A percentile compares a stretch with the other conserved stretches of the same genome.
Conservation (phyloP, 2,888 invertebrate genomes). For the Smittia aterrima region DNA sequence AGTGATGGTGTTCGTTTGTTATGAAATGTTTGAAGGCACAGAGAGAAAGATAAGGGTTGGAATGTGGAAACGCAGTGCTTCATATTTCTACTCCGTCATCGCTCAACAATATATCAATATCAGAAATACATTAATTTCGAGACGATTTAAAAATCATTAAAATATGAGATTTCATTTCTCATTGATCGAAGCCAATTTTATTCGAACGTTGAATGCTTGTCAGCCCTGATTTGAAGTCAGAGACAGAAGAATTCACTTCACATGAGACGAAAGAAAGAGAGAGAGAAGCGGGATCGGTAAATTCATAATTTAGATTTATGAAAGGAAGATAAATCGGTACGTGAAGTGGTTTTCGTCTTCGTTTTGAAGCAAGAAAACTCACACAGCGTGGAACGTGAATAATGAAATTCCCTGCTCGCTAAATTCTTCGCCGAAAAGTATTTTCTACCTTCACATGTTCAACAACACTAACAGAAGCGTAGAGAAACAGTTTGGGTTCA, state of each 20-base stretch:
- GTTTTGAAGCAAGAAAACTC: not conserved
- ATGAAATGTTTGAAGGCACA: no score
- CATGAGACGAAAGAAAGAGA: not conserved
- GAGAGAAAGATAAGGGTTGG: not conserved
- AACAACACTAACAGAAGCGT: conserved; percentile 10
- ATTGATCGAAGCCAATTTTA: not conserved
- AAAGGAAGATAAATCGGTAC: conserved; percentile 27
- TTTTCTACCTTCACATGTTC: not conserved
- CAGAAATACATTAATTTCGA: conserved; percentile 33
- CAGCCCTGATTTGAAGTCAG: not conserved
- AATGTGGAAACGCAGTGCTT: not conserved
- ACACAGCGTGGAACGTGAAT: not conserved
- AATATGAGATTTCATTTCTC: conserved; percentile 13
- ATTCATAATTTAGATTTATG: conserved; percentile 26
- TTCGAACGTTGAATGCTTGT: conserved; percentile 9
- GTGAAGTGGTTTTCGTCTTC: not conserved
- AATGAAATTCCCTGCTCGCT: conserved; percentile 15
- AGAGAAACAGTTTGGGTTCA: conserved; percentile 18
- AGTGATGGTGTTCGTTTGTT: no score
- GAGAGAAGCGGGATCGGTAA: not conserved
- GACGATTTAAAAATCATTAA: conserved; percentile 37
- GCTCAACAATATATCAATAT: conserved; percentile 35
- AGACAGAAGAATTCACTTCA: not conserved
- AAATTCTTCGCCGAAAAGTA: not conserved
- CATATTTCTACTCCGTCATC: not conserved